Base-by-base conservation (phyloP, 2,888 invertebrate genomes). In the Platycheirus rosarum region DNA sequence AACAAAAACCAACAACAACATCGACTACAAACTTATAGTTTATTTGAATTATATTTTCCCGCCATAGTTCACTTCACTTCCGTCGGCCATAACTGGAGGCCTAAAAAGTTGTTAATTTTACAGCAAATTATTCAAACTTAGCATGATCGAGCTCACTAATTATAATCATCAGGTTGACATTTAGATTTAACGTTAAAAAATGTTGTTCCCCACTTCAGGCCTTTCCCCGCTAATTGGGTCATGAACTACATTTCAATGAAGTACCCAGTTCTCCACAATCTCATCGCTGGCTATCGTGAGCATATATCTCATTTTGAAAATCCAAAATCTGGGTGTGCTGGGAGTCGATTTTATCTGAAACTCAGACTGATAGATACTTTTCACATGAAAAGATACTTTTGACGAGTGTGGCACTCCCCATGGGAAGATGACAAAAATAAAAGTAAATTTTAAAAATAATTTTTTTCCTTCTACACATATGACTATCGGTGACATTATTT, bases 391-490 rank as follows among this genome's bases (percentile, higher is more conserved):
- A 57, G 57, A 57, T 57, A 57, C 40, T 9, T 60, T 44, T 60
- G 18, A 60, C 29, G 44, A 44, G 29, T 29, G 6, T 42, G 44
- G 42, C 60, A 60, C 60, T 60, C 60, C 60, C 29, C 14, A 7
- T 8, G 29, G 13, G 2, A 40, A 40, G 3, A 40, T 18, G 29
- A 29, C 14, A 44, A 44, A 42, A 60, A 60, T 44, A 44, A 44
- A 60, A 44, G n/a, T 44, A 4, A 42, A 40, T 44, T 60, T 60
- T 60, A 42, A 42, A 60, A 44, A 60, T 29, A 44, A 9, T n/a
- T 26, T 9, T 2, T 37, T 53, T 35, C 13, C 6, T 57, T 23
- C 20, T 37, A 32, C 23, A 23, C 23, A 23, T 23, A 44, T 44
- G 42, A 20, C 69, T 62, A 53, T 63, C 63, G 23, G 2, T 20